phyloP scores from a whole-genome alignment of 2,797 vertebrate genomes.

The Sarcoramphus papa region DNA sequence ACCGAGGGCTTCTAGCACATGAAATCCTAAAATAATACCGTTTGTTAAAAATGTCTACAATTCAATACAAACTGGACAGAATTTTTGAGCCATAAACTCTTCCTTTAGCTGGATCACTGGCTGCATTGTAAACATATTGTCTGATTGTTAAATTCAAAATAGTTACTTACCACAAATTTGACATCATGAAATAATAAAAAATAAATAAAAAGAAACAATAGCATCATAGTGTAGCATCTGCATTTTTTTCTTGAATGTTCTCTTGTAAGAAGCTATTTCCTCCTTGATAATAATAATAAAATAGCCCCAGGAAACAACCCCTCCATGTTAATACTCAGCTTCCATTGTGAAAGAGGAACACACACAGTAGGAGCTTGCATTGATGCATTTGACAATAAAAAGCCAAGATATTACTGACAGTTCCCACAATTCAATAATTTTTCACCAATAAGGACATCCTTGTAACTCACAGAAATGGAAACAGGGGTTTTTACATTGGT shows the following conservation, averaged over 20 bases:
- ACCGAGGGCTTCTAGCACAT: not conserved
- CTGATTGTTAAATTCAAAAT: not conserved
- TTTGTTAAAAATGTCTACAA: not conserved
- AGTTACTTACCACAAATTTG: not conserved
- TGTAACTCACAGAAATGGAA: not conserved
- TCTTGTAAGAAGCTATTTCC: not conserved
- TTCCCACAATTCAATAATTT: not conserved
- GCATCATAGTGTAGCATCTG: not conserved
- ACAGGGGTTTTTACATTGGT: not conserved
- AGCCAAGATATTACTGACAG: not conserved
- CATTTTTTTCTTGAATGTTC: not conserved
- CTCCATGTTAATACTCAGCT: not conserved
- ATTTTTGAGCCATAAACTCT: not conserved
- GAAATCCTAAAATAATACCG: not conserved
- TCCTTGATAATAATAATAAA: not conserved
- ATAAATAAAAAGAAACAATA: not conserved
- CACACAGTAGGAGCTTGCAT: accelerated
- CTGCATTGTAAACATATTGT: not conserved
- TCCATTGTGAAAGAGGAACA: not conserved
- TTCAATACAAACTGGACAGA: not conserved
- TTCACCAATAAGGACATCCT: not conserved
- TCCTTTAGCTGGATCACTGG: not conserved
- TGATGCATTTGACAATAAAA: not conserved
- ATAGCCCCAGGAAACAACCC: not conserved
- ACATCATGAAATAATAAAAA: not conserved